phyloP scores from a whole-genome alignment of 2,888 invertebrate genomes.

The Hetaerina titia region DNA sequence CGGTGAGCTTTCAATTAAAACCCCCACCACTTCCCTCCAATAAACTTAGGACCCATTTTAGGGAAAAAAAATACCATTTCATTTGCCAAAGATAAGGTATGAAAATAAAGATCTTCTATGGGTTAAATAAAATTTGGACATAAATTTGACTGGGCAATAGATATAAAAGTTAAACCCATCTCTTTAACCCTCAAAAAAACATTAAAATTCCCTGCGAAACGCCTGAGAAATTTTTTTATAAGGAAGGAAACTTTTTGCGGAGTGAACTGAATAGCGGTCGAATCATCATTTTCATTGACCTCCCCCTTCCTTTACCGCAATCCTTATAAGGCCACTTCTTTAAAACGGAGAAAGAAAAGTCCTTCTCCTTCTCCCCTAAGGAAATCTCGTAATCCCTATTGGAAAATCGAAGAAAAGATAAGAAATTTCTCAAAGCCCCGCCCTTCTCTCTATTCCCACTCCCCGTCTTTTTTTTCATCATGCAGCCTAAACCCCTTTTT shows the following conservation, averaged over 20 bases:
- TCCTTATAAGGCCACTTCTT: conserved; percentile 23
- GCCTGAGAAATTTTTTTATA: conserved; percentile 16
- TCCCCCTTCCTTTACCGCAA: not conserved
- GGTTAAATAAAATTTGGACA: not conserved
- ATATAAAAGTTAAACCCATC: not conserved
- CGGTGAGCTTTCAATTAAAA: not conserved
- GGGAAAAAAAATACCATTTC: not conserved
- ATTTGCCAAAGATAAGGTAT: not conserved
- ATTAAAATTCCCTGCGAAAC: not conserved
- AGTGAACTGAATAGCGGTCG: conserved; percentile 32
- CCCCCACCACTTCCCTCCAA: not conserved
- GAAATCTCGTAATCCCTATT: conserved; percentile 59
- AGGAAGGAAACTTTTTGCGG: not conserved
- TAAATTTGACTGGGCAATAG: not conserved
- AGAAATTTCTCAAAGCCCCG: conserved; percentile 42
- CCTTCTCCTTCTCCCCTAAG: not conserved
- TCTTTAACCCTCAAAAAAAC: not conserved
- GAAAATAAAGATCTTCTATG: not conserved
- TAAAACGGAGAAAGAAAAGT: conserved; percentile 47
- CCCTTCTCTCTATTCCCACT: not conserved
- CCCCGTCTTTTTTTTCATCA: not conserved
- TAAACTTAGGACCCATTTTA: not conserved
- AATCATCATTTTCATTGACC: conserved; percentile 62
- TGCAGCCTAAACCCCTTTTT: conserved; percentile 47
- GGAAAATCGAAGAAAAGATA: conserved; percentile 65